Conservation (phyloP, 2,888 invertebrate species). For the Heterodera filipjevi region DNA sequence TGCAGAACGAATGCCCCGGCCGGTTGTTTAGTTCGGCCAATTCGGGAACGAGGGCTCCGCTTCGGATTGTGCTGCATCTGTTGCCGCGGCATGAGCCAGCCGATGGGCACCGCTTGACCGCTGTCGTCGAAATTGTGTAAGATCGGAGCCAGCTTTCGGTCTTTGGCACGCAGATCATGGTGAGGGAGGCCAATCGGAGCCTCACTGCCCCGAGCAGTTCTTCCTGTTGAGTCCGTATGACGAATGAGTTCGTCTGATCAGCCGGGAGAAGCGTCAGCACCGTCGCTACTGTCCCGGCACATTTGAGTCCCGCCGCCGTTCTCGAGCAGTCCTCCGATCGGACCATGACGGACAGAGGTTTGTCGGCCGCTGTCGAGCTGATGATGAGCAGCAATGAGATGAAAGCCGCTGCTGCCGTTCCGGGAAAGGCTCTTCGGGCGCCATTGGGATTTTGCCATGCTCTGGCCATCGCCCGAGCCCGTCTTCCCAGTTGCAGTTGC, state of each 20-base stretch:
- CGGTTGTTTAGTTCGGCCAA: no score
- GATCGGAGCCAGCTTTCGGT: constrained; percentile 4
- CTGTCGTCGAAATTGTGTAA: not conserved
- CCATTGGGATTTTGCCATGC: no score
- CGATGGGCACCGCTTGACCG: not conserved
- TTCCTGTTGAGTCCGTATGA: not conserved
- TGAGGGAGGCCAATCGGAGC: not conserved
- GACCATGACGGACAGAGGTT: not conserved
- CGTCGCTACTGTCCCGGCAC: not conserved
- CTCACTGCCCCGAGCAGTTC: not conserved
- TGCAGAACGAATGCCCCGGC: no score
- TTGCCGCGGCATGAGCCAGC: constrained; percentile 4
- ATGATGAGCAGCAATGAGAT: no score
- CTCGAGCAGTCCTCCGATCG: not conserved
- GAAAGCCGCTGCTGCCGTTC: no score
- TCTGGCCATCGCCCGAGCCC: no score
- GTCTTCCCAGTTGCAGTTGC: no score
- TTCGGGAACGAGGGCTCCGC: no score
- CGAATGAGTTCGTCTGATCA: not conserved
- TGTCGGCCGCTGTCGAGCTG: no score
- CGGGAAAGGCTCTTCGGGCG: no score
- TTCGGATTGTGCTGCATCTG: no score
- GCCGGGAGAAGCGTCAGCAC: not conserved
- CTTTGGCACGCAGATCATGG: not conserved
- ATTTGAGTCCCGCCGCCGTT: not conserved